A percentile compares a stretch with the other conserved stretches of the same genome.
Conservation (phyloP, 92 coral and sea anemone genomes). For the Desmophyllum pertusum region DNA sequence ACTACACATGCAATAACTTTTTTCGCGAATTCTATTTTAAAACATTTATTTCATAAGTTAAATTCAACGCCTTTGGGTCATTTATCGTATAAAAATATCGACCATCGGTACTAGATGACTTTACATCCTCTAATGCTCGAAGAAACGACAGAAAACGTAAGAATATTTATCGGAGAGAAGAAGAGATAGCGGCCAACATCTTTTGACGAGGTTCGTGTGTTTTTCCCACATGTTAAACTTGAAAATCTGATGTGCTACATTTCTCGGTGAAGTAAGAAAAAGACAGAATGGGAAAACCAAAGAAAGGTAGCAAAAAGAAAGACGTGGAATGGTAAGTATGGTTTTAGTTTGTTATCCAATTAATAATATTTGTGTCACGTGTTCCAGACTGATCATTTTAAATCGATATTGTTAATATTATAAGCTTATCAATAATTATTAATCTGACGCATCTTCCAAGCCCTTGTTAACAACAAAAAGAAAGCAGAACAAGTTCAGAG, state of each 20-base stretch:
- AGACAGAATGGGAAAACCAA: constrained; percentile 85
- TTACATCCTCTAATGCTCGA: neutral
- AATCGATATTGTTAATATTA: neutral
- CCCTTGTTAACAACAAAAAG: neutral
- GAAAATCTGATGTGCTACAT: neutral
- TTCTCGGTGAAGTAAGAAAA: neutral
- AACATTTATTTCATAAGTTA: neutral
- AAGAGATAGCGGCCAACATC: constrained; percentile 13
- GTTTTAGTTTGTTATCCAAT: neutral
- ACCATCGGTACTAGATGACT: constrained; percentile 21
- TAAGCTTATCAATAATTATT: neutral
- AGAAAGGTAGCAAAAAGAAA: constrained; percentile 91
- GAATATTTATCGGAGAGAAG: neutral
- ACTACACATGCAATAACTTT: constrained; percentile 36
- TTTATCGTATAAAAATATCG: neutral
- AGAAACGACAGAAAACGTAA: neutral
- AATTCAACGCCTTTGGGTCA: neutral
- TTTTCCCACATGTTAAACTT: neutral
- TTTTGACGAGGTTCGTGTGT: neutral
- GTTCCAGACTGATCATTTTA: neutral
- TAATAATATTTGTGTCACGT: neutral
- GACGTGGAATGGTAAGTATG: constrained; percentile 90
- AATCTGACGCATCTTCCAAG: neutral
- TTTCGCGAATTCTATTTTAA: neutral
- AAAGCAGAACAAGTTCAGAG: neutral